Conservation (phyloP, 2,797 vertebrate genomes). For the Anguilla megastoma region DNA sequence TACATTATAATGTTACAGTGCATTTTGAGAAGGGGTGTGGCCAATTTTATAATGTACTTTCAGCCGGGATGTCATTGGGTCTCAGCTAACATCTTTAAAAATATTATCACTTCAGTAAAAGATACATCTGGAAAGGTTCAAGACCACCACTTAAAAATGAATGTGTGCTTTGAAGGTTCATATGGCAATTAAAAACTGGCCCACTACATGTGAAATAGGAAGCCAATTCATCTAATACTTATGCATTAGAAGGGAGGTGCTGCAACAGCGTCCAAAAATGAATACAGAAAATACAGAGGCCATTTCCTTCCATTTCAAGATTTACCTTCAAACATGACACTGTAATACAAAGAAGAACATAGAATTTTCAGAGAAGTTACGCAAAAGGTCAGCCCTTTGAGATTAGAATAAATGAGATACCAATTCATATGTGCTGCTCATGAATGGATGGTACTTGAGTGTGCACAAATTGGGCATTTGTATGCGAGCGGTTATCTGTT, state of each 20-base stretch:
- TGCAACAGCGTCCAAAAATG: not conserved
- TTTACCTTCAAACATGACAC: not conserved
- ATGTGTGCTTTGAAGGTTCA: not conserved
- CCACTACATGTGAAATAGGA: not conserved
- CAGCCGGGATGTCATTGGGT: not conserved
- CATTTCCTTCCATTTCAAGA: not conserved
- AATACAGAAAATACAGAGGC: not conserved
- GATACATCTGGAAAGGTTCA: not conserved
- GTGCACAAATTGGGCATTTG: conserved; percentile 20
- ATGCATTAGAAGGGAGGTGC: not conserved
- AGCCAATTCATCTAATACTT: not conserved
- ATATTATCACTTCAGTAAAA: not conserved
- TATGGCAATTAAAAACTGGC: not conserved
- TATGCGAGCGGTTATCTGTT: conserved; percentile 18
- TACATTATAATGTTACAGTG: not conserved
- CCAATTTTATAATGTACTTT: not conserved
- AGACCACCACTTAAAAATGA: not conserved
- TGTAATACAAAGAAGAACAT: not conserved
- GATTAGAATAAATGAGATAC: not conserved
- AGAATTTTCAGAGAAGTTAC: not conserved
- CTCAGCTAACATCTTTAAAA: not conserved
- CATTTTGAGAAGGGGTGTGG: not conserved
- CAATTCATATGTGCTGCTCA: not conserved
- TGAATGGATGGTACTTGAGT: conserved; percentile 2
- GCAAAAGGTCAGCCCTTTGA: not conserved